phyloP scores from a whole-genome alignment of 1,140 invertebrate species.

The Procambarus virginalis region DNA sequence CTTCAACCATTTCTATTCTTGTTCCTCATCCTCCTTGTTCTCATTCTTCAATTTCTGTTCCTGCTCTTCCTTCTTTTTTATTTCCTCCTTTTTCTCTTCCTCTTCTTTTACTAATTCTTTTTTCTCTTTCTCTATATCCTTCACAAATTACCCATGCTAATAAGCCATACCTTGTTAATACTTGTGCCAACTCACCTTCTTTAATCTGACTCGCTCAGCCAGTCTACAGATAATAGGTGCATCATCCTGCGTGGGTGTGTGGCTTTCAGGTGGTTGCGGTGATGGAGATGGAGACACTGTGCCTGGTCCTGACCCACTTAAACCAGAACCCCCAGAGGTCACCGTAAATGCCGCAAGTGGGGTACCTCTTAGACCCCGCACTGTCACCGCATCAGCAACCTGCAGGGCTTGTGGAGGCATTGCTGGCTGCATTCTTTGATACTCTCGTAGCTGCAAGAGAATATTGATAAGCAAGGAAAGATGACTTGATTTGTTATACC shows the following conservation, averaged over 20 bases:
- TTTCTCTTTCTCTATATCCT: too few species aligned
- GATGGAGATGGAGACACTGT: constrained; percentile 53
- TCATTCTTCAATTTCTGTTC: too few species aligned
- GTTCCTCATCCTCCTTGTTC: too few species aligned
- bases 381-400: constrained; percentile 64
- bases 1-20: too few species aligned
- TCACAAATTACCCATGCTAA: too few species aligned
- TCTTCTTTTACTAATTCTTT: too few species aligned
- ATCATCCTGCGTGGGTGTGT: constrained; percentile 62
- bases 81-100: too few species aligned
- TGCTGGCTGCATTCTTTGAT: constrained; percentile 63
- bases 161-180: too few species aligned
- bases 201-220: constrained; percentile 66
- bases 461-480: too few species aligned
- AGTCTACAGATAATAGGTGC: constrained; percentile 68
- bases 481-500: too few species aligned
- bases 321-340: constrained; percentile 40
- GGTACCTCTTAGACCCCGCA: constrained; percentile 41
- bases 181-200: constrained; percentile 25
- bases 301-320: constrained; percentile 53
- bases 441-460: constrained; percentile 52
- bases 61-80: too few species aligned
- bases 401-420: constrained; percentile 54
- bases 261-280: constrained; percentile 42
- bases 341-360: constrained; percentile 41